Base-by-base conservation (phyloP, 2,797 vertebrate genomes). In the Eutrigla gurnardus region DNA sequence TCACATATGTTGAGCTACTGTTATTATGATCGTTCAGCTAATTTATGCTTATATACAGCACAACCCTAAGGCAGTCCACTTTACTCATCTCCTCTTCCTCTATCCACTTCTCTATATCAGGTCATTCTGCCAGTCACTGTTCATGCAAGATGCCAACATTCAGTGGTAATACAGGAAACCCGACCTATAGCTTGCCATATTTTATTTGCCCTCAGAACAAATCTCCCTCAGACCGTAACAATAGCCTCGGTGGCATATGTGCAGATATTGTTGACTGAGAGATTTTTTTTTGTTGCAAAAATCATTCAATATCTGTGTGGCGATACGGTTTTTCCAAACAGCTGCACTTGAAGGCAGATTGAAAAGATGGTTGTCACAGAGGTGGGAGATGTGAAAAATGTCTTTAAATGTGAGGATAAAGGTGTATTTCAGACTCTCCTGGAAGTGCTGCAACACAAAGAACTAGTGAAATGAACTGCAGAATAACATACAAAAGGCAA, bases 1-100 rank as follows among this genome's bases (percentile, higher is more conserved):
- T 18, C 65, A 63, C 81, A 78, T 73, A 75, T 82, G 75, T 65
- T 32, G 32, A 52, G 65, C 50, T 11, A 36, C 18, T 71, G 46
- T 66, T 70, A 63, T 70, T 47, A 54, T 72, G 55, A 70, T 71
- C 65, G 62, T 67, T 63, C 45, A 63, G 49, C 17, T 54, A 32
- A 65, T 72, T 79, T 65, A 58, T 66, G 52, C 25, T 40, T 32
- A 14, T 36, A 33, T 55, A 35, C 18, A 70, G 9, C 36, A 55
- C 4, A 64, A 52, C 54, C 61, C 53, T 4, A 37, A 75, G 60
- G 73, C 74, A 50, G 10, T 18, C 55, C 15, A 39, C 6, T 42
- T 32, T n/a, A 53, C 49, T 69, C 7, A 9, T 46, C 7, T 43
- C 50, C 42, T 36, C 32, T n/a, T 25, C n/a, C 36, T 64, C 40